A percentile compares a stretch with the other conserved stretches of the same genome.
These are phyloP conservation scores for Sphaerodactylus townsendi DNA, from an alignment of 2,113 vertebrate genomes.

Conservation along the genomic window DNA sequence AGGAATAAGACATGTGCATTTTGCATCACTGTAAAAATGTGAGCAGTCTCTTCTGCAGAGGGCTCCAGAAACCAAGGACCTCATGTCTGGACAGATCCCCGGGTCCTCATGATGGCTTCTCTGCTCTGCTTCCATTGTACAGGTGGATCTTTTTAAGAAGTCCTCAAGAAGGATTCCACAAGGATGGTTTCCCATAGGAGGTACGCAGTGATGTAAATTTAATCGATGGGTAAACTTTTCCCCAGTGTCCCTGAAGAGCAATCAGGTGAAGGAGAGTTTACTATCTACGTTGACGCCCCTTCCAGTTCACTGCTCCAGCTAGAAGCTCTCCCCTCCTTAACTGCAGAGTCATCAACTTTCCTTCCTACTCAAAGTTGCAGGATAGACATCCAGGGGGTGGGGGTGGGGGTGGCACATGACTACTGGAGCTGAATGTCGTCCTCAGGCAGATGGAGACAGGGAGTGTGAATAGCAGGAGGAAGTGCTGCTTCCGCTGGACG, in stretches of 20 bases:
- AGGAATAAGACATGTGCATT: no score
- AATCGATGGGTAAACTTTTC: conserved; percentile 54
- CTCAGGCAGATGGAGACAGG: not conserved
- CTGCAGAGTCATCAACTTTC: conserved; percentile 27
- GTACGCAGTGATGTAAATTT: conserved; percentile 28
- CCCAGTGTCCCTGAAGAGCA: conserved; percentile 56
- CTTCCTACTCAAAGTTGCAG: not conserved
- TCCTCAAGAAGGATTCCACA: not conserved
- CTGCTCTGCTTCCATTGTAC: no score
- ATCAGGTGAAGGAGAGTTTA: conserved; percentile 52
- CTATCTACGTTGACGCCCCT: conserved; percentile 41
- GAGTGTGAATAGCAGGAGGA: accelerated
- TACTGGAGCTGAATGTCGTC: not conserved
- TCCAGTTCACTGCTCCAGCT: conserved; percentile 32
- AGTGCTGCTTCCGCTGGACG: not conserved
- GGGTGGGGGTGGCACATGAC: no score
- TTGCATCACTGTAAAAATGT: no score
- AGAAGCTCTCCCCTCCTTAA: conserved; percentile 36
- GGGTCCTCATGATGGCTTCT: not conserved
- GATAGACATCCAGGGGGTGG: conserved; percentile 3
- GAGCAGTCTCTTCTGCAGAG: not conserved
- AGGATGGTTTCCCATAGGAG: conserved; percentile 38
- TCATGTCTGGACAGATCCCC: not conserved
- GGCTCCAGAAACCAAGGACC: not conserved
- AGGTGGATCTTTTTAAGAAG: no score